Evolutionary conservation across 2,888 invertebrate genomes (phyloP), one percentile per base, ranked within the genome.

Genomic region (Muschampia plurimacula): DNA sequence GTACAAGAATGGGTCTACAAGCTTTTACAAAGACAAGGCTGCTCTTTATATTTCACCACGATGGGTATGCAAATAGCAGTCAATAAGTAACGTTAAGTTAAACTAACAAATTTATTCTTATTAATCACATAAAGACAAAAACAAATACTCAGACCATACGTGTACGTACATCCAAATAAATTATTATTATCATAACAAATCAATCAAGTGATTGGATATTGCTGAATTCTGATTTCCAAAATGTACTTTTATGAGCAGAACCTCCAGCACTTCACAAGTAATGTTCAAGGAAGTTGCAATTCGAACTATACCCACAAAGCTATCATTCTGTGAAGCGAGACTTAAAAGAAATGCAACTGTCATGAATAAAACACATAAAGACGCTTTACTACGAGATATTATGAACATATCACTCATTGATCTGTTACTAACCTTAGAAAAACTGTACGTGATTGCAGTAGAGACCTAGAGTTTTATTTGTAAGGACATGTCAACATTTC

Each of bases 381-480:
- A 28, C 8, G 22, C 62, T 15, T 63, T 69, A 4, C 55, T 63
- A 28, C n/a, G 55, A 22, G 52, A 41, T 63, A 63, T 69, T 64
- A 69, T 12, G 41, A 28, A 69, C 55, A 55, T 69, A 69, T 69
- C 69, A 41, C 41, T 28, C 69, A 69, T 69, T 52, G 55, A 64
- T 69, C 69, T 15, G 13, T 44, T 28, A 41, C 55, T 28, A 46
- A 32, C n/a, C 72, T 77, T 76, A 76, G 76, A 77, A 77, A 78
- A 80, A 77, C 73, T 69, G 74, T 75, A 76, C 72, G 75, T 69
- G 69, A 69, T 39, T 55, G 78, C 81, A 77, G 76, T 64, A 82
- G 88, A 84, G 86, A 83, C 83, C 83, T 83, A 80, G 85, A 86
- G 57, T 7, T 9, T 57, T 57, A 1, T 9, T 9, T 10, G 44